Evolutionary conservation across 2,113 vertebrate species (phyloP).

Genomic region (Syrrhaptes paradoxus): DNA sequence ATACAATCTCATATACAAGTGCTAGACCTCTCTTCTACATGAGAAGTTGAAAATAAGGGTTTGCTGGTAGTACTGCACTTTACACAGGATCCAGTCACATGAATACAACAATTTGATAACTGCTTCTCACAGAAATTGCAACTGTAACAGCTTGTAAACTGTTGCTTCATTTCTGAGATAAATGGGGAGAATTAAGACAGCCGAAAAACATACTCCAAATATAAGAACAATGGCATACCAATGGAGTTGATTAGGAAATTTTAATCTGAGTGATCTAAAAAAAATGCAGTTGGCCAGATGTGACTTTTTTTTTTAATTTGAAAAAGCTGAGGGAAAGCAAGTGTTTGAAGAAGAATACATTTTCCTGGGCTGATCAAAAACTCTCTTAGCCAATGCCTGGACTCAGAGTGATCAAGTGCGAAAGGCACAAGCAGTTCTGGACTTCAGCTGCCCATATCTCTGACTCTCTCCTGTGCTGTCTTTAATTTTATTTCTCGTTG

Average conservation of each 20-base stretch:
- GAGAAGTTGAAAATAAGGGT: not conserved
- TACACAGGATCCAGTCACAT: not conserved
- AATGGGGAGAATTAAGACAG: not conserved
- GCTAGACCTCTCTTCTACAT: not conserved
- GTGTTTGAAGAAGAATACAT: not conserved
- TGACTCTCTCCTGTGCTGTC: not conserved
- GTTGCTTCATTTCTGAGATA: not conserved
- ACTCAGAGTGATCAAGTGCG: not conserved
- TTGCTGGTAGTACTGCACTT: not conserved
- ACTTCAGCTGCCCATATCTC: not conserved
- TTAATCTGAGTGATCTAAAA: not conserved
- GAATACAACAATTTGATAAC: not conserved
- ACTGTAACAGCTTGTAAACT: not conserved
- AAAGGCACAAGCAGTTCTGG: not conserved
- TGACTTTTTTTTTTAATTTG: not conserved
- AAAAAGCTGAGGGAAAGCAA: not conserved
- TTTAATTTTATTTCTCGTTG: not conserved
- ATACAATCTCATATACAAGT: not conserved
- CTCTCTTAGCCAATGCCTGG: not conserved
- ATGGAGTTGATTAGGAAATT: not conserved
- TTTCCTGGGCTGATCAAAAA: not conserved
- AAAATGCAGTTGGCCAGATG: not conserved
- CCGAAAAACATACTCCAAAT: not conserved
- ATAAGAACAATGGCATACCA: not conserved
- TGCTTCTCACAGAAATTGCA: not conserved